phyloP scores from a whole-genome alignment of 2,888 invertebrate species.

The Anodontia alba region DNA sequence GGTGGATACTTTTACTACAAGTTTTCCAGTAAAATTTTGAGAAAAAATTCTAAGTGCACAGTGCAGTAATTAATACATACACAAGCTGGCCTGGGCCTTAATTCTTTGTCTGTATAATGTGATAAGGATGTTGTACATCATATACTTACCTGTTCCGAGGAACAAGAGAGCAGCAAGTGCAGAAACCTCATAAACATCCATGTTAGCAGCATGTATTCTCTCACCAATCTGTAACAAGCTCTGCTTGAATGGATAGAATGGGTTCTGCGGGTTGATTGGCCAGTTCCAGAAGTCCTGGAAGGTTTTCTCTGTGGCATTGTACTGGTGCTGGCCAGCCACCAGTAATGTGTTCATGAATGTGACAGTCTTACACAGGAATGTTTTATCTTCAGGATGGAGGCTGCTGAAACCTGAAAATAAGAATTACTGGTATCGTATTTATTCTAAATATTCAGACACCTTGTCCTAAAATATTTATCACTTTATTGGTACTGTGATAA shows the following conservation, averaged over 20 bases:
- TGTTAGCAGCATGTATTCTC: constrained; percentile 55
- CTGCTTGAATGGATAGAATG: constrained; percentile 63
- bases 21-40: too few species aligned
- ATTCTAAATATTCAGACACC: too few species aligned
- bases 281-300: constrained; percentile 67
- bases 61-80: too few species aligned
- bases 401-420: constrained; percentile 53
- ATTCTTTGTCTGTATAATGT: too few species aligned
- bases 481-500: too few species aligned
- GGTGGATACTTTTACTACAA: too few species aligned
- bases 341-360: constrained; percentile 53
- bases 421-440: too few species aligned
- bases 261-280: constrained; percentile 61
- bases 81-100: too few species aligned
- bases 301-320: constrained; percentile 53
- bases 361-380: constrained; percentile 53
- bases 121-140: too few species aligned
- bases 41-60: too few species aligned
- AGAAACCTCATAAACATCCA: constrained; percentile 62
- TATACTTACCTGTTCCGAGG: constrained; percentile 58
- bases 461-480: background rate
- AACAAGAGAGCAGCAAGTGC: constrained; percentile 54
- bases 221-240: constrained; percentile 59
- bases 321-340: constrained; percentile 53
- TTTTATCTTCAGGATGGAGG: constrained; percentile 59